Conservation (phyloP, 2,113 vertebrate species). For the Rhinopithecus roxellana region DNA sequence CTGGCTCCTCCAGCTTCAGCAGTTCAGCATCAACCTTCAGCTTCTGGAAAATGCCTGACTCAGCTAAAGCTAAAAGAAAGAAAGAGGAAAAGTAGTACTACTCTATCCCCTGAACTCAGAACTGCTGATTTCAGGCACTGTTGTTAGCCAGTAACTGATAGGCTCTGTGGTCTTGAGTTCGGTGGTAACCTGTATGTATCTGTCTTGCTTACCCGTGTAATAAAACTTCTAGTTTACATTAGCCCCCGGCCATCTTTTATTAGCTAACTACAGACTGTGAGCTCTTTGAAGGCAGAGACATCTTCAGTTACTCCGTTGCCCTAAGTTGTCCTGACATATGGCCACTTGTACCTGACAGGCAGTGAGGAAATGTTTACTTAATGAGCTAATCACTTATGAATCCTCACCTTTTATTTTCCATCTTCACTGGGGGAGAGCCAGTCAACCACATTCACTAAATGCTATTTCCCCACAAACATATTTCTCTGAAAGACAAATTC, state of each 20-base stretch:
- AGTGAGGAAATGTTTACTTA: not conserved
- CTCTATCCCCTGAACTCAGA: not conserved
- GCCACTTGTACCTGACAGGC: not conserved
- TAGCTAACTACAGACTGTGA: not conserved
- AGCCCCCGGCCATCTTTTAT: not conserved
- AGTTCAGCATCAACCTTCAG: not conserved
- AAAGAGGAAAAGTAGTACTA: not conserved
- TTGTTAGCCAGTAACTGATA: not conserved
- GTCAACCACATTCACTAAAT: not conserved
- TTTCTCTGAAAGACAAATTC: not conserved
- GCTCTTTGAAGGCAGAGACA: not conserved
- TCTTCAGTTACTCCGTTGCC: not conserved
- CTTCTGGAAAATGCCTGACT: not conserved
- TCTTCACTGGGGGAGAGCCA: not conserved
- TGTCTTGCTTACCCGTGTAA: not conserved
- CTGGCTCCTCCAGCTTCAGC: not conserved
- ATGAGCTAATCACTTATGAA: not conserved
- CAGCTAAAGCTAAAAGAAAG: not conserved
- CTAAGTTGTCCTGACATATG: not conserved
- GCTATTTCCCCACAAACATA: not conserved
- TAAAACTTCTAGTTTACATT: not conserved
- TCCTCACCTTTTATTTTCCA: not conserved
- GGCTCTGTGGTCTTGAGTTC: not conserved
- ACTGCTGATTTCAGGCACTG: not conserved
- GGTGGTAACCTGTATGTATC: not conserved